Conservation (phyloP, 1,140 invertebrate genomes). For the Hydropsyche tenuis region DNA sequence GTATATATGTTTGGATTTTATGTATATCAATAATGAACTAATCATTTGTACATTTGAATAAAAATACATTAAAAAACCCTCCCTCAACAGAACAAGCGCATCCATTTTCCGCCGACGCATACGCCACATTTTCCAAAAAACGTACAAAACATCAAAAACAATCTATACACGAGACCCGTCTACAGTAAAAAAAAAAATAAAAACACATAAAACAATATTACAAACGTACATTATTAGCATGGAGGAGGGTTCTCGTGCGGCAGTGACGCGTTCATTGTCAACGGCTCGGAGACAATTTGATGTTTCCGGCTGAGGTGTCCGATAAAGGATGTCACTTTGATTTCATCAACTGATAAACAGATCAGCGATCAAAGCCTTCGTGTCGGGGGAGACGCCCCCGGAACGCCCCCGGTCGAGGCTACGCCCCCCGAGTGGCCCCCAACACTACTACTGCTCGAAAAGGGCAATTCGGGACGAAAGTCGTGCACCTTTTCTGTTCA, state of each 20-base stretch:
- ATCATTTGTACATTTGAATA: too few species aligned
- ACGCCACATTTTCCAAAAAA: too few species aligned
- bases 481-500: background rate
- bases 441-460: background rate
- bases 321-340: conserved; percentile 50
- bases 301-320: conserved; percentile 45
- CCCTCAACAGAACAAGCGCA: too few species aligned
- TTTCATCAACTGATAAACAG: conserved; percentile 51
- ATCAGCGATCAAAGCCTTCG: conserved; percentile 50
- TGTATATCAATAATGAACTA: too few species aligned
- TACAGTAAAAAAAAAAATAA: conserved; percentile 5
- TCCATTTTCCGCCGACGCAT: too few species aligned
- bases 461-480: background rate
- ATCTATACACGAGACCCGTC: too few species aligned
- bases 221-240: background rate
- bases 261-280: conserved; percentile 18
- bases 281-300: conserved; percentile 38
- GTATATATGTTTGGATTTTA: too few species aligned
- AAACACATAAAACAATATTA: background rate
- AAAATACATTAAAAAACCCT: too few species aligned
- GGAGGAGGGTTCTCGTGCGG: background rate
- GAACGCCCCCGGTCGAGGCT: background rate
- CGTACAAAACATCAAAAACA: too few species aligned
- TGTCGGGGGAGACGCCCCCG: conserved; percentile 10
- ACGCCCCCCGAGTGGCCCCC: background rate